Conservation (phyloP, 2,888 invertebrate genomes). For the Thymelicus sylvestris region DNA sequence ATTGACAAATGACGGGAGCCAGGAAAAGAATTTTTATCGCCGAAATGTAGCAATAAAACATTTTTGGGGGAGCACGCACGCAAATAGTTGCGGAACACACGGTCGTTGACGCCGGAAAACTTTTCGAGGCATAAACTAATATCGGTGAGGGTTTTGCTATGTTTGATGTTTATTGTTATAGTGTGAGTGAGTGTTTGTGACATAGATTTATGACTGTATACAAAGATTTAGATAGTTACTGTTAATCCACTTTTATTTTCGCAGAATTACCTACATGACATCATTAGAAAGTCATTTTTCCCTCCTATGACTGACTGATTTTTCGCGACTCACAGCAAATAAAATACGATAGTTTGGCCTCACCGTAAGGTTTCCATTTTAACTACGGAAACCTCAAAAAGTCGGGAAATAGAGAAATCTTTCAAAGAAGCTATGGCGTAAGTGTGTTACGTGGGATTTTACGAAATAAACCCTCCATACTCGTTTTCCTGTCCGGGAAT, state of each 20-base stretch:
- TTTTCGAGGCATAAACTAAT: conserved; percentile 6
- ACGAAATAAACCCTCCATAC: conserved; percentile 1
- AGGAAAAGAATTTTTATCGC: conserved; percentile 60
- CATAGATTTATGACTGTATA: too few relatives aligned
- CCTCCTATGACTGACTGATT: too few relatives aligned
- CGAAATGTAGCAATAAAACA: conserved; percentile 60
- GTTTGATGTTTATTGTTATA: not conserved
- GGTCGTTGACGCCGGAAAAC: conserved; percentile 13
- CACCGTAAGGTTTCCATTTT: too few relatives aligned
- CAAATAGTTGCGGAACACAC: conserved; percentile 43
- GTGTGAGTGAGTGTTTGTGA: too few relatives aligned
- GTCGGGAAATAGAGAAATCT: not conserved
- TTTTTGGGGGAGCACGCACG: conserved; percentile 49
- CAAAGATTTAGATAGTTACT: too few relatives aligned
- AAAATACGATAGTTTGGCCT: too few relatives aligned
- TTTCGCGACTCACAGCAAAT: too few relatives aligned
- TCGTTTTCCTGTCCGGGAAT: not conserved
- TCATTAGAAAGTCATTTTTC: too few relatives aligned
- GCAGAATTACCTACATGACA: too few relatives aligned
- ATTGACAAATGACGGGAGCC: conserved; percentile 69
- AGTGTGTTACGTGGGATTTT: not conserved
- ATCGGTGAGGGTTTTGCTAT: not conserved
- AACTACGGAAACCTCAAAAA: too few relatives aligned
- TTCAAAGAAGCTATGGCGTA: not conserved
- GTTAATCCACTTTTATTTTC: too few relatives aligned